Evolutionary conservation across 2,797 vertebrate species (phyloP).

Genomic region (Enteromius unitaeniatus): DNA sequence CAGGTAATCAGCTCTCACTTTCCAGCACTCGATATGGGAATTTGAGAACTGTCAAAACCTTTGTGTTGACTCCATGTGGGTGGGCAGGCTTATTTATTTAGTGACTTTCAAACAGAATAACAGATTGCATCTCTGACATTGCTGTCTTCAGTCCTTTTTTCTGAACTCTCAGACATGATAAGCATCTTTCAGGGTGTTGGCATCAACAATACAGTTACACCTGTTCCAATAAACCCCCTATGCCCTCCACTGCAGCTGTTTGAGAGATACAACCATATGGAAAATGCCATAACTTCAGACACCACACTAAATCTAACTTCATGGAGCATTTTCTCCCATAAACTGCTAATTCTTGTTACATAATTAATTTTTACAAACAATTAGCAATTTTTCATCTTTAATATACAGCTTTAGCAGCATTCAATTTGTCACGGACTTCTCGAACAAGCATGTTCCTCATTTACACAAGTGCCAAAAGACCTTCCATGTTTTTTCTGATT

Average conservation of each 20-base stretch:
- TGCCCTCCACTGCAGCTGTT: constrained; percentile 20
- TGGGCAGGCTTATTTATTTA: constrained; percentile 25
- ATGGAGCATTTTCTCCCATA: background rate
- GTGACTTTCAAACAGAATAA: constrained; percentile 29
- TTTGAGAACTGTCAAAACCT: constrained; percentile 4
- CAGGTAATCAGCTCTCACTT: background rate
- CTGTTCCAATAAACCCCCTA: constrained; percentile 26
- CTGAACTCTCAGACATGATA: constrained; percentile 1
- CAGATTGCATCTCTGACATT: constrained; percentile 23
- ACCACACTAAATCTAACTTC: background rate
- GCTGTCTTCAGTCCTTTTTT: constrained; percentile 9
- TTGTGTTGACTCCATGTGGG: background rate
- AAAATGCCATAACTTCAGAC: background rate
- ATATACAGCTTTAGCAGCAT: background rate
- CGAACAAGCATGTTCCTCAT: background rate
- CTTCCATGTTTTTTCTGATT: background rate
- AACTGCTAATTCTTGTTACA: background rate
- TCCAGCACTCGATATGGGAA: background rate
- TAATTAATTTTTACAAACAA: background rate
- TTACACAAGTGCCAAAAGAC: background rate
- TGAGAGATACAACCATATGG: constrained; percentile 7
- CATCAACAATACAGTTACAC: constrained; percentile 25
- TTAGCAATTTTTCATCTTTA: background rate
- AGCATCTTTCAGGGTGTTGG: constrained; percentile 17
- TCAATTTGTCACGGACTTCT: background rate